These are phyloP conservation scores for Euphydryas editha DNA, from an alignment of 2,888 invertebrate genomes.

Conservation along the genomic window DNA sequence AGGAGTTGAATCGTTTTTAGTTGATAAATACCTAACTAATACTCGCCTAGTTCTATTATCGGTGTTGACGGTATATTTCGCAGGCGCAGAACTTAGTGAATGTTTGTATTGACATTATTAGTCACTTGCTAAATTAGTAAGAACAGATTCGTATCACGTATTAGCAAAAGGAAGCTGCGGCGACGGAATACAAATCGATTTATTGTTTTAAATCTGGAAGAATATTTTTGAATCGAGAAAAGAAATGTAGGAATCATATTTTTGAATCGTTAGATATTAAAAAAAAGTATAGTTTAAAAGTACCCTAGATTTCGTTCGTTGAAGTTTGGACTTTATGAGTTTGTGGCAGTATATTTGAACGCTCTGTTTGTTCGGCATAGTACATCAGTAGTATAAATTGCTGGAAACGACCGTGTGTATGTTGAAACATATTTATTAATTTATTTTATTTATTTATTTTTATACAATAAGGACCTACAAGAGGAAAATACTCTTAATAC, in stretches of 20 bases:
- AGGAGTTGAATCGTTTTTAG: too few species aligned
- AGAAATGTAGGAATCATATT: not conserved
- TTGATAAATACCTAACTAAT: too few species aligned
- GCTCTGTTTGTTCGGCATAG: too few species aligned
- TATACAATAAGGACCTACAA: too few species aligned
- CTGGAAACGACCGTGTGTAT: too few species aligned
- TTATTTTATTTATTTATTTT: too few species aligned
- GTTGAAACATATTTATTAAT: too few species aligned
- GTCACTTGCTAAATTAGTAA: constrained; percentile 24
- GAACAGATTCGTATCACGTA: constrained; percentile 30
- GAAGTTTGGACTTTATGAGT: too few species aligned
- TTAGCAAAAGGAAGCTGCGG: constrained; percentile 27
- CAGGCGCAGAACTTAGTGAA: constrained; percentile 14
- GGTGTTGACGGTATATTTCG: constrained; percentile 5
- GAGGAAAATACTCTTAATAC: too few species aligned
- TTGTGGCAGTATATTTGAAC: too few species aligned
- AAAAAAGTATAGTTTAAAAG: not conserved
- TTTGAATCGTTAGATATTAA: not conserved
- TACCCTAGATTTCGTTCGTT: too few species aligned
- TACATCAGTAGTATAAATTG: too few species aligned
- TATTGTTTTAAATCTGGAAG: constrained; percentile 21
- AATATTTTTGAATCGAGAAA: constrained; percentile 10
- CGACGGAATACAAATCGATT: constrained; percentile 27
- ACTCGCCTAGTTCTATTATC: not conserved
- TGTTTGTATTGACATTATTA: constrained; percentile 25